Evolutionary conservation across 37 sponge, comb jelly and placozoan genomes (phyloP).

Genomic region (Ephydatia muelleri): DNA sequence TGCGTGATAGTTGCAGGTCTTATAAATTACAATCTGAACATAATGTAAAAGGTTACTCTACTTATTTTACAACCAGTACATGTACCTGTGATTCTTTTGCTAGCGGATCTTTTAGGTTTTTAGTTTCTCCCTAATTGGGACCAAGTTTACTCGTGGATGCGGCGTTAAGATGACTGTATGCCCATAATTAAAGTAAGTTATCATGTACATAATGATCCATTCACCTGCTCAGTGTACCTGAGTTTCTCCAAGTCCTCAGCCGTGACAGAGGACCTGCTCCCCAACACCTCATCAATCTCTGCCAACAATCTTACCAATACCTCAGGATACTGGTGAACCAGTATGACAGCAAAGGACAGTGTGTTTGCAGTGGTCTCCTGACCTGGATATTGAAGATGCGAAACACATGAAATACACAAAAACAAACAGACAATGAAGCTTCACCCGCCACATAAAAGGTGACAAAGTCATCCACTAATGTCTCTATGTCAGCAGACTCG

Average conservation of each 20-base stretch:
- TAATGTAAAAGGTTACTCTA: no score
- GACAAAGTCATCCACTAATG: constrained; percentile 2
- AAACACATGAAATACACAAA: no score
- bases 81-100: no score
- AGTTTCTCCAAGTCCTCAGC: constrained; percentile 2
- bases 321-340: neutral
- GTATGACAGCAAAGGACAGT: neutral
- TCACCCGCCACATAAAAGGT: constrained; percentile 1
- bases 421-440: neutral
- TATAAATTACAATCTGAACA: no score
- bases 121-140: no score
- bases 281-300: constrained; percentile 16
- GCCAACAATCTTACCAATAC: constrained; percentile 4
- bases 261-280: neutral
- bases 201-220: neutral
- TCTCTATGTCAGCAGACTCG: neutral
- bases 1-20: no score
- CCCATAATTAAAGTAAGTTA: no score
- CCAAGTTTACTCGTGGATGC: no score
- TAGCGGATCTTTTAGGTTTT: no score
- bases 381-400: neutral
- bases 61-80: no score
- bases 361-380: constrained; percentile 10
- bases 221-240: constrained; percentile 6
- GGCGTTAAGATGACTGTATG: no score